These are phyloP conservation scores for Eospalax fontanierii DNA, from an alignment of 2,797 vertebrate species.

Conservation along the genomic window DNA sequence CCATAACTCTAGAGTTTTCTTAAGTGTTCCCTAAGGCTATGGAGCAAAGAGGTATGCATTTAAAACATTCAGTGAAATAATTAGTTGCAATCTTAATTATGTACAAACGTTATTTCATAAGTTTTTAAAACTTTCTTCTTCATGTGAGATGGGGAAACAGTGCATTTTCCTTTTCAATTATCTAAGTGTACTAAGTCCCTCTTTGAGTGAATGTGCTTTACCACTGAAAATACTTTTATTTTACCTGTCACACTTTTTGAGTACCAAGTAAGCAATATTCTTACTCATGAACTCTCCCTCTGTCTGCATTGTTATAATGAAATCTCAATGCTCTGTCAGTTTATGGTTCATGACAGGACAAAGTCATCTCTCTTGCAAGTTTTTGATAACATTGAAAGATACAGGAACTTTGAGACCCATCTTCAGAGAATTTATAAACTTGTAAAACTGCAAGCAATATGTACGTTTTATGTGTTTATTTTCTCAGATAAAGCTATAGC, in stretches of 20 bases:
- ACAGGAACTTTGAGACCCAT: not conserved
- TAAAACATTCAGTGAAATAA: slow-evolving; percentile 66
- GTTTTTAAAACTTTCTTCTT: slow-evolving; percentile 43
- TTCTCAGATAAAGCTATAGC: not conserved
- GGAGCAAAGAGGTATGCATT: slow-evolving; percentile 39
- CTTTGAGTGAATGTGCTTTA: slow-evolving; percentile 9
- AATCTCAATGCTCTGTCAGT: not conserved
- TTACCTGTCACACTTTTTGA: not conserved
- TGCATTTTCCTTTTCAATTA: slow-evolving; percentile 44
- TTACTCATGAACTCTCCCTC: slow-evolving; percentile 17
- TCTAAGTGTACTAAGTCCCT: not conserved
- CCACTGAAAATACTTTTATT: slow-evolving; percentile 34
- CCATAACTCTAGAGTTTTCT: slow-evolving; percentile 54
- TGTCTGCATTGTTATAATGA: not conserved
- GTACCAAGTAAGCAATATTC: not conserved
- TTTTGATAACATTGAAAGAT: slow-evolving; percentile 42
- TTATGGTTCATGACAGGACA: not conserved
- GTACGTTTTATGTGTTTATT: not conserved
- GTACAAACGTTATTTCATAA: slow-evolving; percentile 43
- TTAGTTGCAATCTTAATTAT: slow-evolving; percentile 44
- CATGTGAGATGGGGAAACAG: not conserved
- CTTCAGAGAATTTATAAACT: not conserved
- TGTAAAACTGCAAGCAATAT: not conserved
- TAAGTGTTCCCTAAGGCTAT: slow-evolving; percentile 32
- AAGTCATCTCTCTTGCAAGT: not conserved